Percentiles rank a stretch among this genome's conserved stretches.
These are phyloP conservation scores for Drepana arcuata DNA, from an alignment of 1,140 invertebrate species.

Conservation along the genomic window DNA sequence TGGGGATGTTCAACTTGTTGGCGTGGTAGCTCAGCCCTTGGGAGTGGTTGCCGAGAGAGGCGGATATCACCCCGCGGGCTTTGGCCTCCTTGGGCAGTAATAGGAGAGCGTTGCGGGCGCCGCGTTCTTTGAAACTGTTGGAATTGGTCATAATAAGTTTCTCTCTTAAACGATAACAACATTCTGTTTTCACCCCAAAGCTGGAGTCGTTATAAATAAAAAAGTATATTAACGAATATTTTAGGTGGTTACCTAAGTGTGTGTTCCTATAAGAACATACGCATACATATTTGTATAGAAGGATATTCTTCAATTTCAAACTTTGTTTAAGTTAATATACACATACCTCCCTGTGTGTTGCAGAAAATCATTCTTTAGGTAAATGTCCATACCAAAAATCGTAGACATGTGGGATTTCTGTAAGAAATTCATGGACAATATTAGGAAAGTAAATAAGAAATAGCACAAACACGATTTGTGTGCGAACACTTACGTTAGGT, in stretches of 20 bases:
- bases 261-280: too few species aligned
- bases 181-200: too few species aligned
- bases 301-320: too few species aligned
- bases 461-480: too few species aligned
- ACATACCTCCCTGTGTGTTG: constrained; percentile 90
- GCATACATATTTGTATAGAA: too few species aligned
- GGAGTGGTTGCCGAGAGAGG: constrained; percentile 94
- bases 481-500: too few species aligned
- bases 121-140: constrained; percentile 91
- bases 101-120: constrained; percentile 88
- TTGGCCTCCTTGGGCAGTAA: constrained; percentile 82
- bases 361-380: constrained; percentile 94
- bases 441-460: too few species aligned
- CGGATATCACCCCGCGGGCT: constrained; percentile 88
- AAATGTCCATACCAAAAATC: constrained; percentile 87
- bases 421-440: too few species aligned
- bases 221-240: not conserved
- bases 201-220: too few species aligned
- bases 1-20: constrained; percentile 82
- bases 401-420: constrained; percentile 86
- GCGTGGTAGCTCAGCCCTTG: constrained; percentile 91
- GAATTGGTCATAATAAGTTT: not conserved
- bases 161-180: too few species aligned
- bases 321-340: not conserved
- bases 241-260: not conserved